These are phyloP conservation scores for Tanaodytes sp. DNA, from an alignment of 2,888 invertebrate genomes.

Conservation along the genomic window DNA sequence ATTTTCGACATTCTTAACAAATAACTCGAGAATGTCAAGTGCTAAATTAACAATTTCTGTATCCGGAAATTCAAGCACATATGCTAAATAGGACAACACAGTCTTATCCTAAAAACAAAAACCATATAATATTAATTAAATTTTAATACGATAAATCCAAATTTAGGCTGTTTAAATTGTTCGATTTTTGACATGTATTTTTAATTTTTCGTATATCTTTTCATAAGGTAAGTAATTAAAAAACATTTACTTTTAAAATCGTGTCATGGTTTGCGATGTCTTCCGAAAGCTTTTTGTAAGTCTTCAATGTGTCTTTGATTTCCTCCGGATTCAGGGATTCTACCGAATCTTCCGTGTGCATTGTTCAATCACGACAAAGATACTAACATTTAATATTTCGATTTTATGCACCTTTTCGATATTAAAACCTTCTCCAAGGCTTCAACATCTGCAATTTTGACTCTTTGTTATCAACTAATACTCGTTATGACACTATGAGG, in stretches of 20 bases:
- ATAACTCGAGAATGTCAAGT: constrained; percentile 68
- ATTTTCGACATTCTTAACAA: constrained; percentile 70
- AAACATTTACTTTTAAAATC: constrained; percentile 66
- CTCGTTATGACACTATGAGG: not conserved
- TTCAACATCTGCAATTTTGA: too few relatives aligned
- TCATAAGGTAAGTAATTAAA: too few relatives aligned
- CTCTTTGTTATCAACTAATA: not conserved
- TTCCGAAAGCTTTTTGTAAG: constrained; percentile 69
- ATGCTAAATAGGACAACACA: constrained; percentile 69
- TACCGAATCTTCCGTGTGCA: constrained; percentile 66
- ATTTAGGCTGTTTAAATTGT: too few relatives aligned
- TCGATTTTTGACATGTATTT: too few relatives aligned
- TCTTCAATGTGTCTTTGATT: constrained; percentile 66
- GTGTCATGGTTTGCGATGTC: constrained; percentile 71
- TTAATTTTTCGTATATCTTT: too few relatives aligned
- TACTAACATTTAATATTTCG: constrained; percentile 42
- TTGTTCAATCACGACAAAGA: constrained; percentile 41
- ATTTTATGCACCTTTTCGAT: not conserved
- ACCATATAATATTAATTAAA: too few relatives aligned
- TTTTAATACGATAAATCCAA: too few relatives aligned
- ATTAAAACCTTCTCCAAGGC: not conserved
- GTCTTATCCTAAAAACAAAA: constrained; percentile 68
- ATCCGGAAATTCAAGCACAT: constrained; percentile 68
- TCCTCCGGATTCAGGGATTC: constrained; percentile 67
- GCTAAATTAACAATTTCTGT: constrained; percentile 65